Base-by-base conservation (phyloP, 1,140 invertebrate species). In the Pseudachorutes palmiensis region DNA sequence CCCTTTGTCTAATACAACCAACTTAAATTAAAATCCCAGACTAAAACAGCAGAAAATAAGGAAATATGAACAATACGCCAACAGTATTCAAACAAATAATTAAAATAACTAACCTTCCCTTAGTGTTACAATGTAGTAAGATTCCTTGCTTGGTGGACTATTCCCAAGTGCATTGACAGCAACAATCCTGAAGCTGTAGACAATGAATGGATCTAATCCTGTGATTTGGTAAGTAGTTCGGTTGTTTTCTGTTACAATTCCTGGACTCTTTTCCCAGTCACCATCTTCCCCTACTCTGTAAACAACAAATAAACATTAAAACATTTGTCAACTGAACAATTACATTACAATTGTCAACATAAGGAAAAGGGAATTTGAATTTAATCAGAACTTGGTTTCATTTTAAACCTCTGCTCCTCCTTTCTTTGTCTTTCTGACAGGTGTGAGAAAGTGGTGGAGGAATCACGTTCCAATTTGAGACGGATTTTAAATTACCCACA, bases 111-210 rank as follows among this genome's bases (percentile, higher is more conserved):
- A 79, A 89, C 87, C 81, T 82, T 89, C 87, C 71, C 87, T 80
- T 41, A 88, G 80, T 36, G 88, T 89, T 70, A 88, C 83, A 79
- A 88, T 88, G 77, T 86, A 88, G 78, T 87, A 89, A 59, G 87
- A 88, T 75, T 85, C 82, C 76, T 84, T 85, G 77, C 86, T 87
- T 51, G 87, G 86, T 48, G 78, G 78, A 77, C 87, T 88, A 55
- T 81, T 78, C 64, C 88, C 88, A 76, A 88, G 81, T 16, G 75
- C 83, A 77, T 89, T 90, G 48, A 87, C 85, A 36, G 86, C 87
- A 58, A 85, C 77, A 65, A 88, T 83, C 63, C 85, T 81, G 79
- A 89, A 89, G 77, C 86, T 88, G 78, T 89, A 88, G 57, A 88
- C 86, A 32, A 86, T 88, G 77, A 86, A 89, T 22, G 88, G 87